Evolutionary conservation across 2,888 invertebrate species (phyloP).

Genomic region (Heliconius cydno): DNA sequence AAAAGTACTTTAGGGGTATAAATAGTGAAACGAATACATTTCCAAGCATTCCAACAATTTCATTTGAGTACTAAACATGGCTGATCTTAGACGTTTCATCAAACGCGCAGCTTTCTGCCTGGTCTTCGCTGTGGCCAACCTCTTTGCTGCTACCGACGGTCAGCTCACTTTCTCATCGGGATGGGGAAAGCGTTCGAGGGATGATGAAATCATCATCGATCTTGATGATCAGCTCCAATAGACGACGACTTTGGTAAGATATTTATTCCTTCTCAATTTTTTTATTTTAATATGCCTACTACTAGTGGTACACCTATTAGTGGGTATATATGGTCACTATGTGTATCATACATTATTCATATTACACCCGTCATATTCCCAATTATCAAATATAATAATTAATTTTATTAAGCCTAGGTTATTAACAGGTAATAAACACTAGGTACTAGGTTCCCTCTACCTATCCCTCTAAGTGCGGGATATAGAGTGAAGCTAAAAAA

Average conservation of each 20-base stretch:
- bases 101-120: constrained; percentile 47
- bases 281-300: neutral
- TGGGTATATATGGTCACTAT: no score
- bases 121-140: constrained; percentile 55
- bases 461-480: neutral
- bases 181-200: constrained; percentile 79
- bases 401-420: no score
- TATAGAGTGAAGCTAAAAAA: neutral
- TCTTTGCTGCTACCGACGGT: constrained; percentile 60
- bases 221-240: constrained; percentile 48
- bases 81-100: constrained; percentile 44
- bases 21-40: constrained; percentile 47
- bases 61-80: constrained; percentile 40
- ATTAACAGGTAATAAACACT: neutral
- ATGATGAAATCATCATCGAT: constrained; percentile 48
- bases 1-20: constrained; percentile 47
- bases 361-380: no score
- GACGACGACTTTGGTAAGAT: constrained; percentile 23
- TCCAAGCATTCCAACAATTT: constrained; percentile 29
- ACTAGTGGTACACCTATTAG: no score
- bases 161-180: constrained; percentile 83
- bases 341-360: no score
- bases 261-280: neutral
- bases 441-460: neutral
- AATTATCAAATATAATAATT: no score